Evolutionary conservation across 2,113 vertebrate species (phyloP), one percentile per base, ranked within the genome.

Genomic region (Loxodonta africana): DNA sequence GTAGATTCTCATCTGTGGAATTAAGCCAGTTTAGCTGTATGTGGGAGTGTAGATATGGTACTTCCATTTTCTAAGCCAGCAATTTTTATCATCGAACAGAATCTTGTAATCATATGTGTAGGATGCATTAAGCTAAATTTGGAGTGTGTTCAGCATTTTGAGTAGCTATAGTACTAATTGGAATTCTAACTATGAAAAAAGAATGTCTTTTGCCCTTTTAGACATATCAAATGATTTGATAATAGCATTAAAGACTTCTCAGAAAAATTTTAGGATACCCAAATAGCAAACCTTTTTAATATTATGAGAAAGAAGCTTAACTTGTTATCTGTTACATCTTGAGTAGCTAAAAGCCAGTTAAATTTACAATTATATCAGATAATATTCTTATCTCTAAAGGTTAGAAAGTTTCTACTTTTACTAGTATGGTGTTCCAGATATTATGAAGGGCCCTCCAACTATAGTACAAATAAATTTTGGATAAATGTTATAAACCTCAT

Each of bases 81-180:
- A 95, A 33, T 95, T 98, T 96, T 97, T 93, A 94, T 94, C 48
- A 74, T 86, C 9, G 80, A 97, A 93, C 73, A 95, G 95, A 95
- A 94, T 98, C 90, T 97, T 97, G 8, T 96, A 97, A 96, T 98
- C 97, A 81, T 98, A 83, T 26, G 46, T 98, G 95, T 97, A 97
- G 94, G 97, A 92, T 97, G 76, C 41, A 51, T 94, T 80, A 95
- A 94, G 96, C 96, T 98, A 97, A 98, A 97, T 98, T 97, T 98
- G 76, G 95, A 95, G 93, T 96, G 41, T 96, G 15, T 98, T 95
- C 93, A 96, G 87, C 86, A 94, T 96, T 98, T 97, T 96, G 62
- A 95, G 25, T 67, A 95, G 81, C 94, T 85, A 26, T 93, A 83
- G 20, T 98, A 98, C 91, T 92, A 97, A 82, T 48, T n/a, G 97